These are phyloP conservation scores for Alcedo quadribrachys DNA, from an alignment of 2,797 vertebrate species.

Conservation along the genomic window DNA sequence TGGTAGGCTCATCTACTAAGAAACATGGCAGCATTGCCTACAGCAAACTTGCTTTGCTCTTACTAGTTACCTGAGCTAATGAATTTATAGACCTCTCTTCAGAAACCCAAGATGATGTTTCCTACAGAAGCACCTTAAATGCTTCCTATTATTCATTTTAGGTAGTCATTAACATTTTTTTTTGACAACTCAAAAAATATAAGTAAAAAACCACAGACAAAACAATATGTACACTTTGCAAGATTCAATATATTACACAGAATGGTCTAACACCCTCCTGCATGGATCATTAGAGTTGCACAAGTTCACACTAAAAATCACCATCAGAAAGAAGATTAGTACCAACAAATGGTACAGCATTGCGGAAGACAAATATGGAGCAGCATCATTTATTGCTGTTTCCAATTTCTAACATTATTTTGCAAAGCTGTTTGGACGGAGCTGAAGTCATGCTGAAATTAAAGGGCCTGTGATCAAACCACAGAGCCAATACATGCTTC, in stretches of 20 bases:
- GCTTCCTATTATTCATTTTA: not conserved
- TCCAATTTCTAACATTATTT: not conserved
- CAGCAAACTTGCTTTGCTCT: not conserved
- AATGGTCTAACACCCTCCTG: not conserved
- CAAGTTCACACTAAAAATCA: not conserved
- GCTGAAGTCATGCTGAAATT: not conserved
- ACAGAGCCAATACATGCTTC: not conserved
- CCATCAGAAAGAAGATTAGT: not conserved
- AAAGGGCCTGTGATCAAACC: not conserved
- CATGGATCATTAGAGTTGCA: not conserved
- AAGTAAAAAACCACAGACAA: not conserved
- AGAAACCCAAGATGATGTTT: not conserved
- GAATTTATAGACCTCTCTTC: not conserved
- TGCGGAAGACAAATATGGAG: not conserved
- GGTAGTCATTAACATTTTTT: not conserved
- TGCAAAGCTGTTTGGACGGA: not conserved
- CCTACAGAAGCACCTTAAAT: not conserved
- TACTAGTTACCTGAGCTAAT: not conserved
- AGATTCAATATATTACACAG: not conserved
- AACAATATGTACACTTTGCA: not conserved
- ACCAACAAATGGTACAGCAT: not conserved
- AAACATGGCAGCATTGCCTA: not conserved
- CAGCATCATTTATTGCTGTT: not conserved
- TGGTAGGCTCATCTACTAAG: not conserved
- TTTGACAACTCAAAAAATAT: not conserved